Conservation (phyloP, 2,797 vertebrate genomes). For the Bradypus variegatus region DNA sequence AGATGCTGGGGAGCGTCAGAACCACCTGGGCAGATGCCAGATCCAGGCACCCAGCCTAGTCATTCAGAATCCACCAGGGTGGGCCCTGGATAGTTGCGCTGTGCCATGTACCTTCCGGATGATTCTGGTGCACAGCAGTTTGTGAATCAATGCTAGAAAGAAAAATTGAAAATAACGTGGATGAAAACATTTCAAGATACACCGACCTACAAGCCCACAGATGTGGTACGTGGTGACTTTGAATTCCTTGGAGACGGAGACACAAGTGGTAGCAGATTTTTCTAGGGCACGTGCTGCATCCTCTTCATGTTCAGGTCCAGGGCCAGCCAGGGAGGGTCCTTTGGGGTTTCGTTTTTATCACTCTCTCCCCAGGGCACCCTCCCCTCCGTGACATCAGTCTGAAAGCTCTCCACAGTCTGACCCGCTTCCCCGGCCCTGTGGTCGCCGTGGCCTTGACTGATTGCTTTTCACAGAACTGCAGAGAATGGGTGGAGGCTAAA, state of each 20-base stretch:
- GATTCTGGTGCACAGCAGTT: background rate
- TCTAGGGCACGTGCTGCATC: background rate
- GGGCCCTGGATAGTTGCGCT: background rate
- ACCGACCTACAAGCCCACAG: background rate
- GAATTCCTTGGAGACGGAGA: background rate
- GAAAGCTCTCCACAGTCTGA: background rate
- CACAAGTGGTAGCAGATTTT: background rate
- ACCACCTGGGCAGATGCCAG: no score
- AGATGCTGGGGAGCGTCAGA: background rate
- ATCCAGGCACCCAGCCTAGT: background rate
- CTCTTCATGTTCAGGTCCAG: background rate
- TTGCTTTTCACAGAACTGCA: constrained; percentile 43
- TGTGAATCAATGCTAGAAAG: background rate
- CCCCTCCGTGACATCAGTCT: background rate
- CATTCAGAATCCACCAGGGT: background rate
- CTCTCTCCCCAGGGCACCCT: background rate
- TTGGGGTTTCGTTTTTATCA: background rate
- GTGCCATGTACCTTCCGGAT: background rate
- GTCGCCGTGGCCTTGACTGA: constrained; percentile 1
- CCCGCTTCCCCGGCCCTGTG: constrained; percentile 13
- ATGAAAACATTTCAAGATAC: background rate
- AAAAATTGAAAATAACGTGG: background rate
- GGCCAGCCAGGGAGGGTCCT: no score
- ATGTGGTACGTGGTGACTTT: background rate
- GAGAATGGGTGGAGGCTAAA: constrained; percentile 48